Base-by-base conservation (phyloP, 2,113 vertebrate genomes). In the Bufo gargarizans region DNA sequence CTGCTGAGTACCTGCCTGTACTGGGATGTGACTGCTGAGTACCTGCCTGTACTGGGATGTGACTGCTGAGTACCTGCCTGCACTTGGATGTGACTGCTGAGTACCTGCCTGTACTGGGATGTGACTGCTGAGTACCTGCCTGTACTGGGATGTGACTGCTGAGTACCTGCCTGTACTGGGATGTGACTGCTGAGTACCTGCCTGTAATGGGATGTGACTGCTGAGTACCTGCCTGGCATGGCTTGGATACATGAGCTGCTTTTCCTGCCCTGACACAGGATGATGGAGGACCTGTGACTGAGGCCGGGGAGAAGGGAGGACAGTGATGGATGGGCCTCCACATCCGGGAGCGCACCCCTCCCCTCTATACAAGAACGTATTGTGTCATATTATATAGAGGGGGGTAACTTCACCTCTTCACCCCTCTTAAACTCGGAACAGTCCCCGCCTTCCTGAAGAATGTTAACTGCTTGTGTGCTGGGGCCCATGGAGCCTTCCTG, bases 371-470 rank as follows among this genome's bases (percentile, higher is more conserved):
- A n/a, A 53, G 47, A 47, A 6, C 12, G 3, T 7, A 22, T 55
- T 69, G 47, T 69, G 17, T 55, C 59, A 49, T 45, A 14, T n/a
- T 72, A 13, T 16, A 65, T 71, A 9, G 65, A 67, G n/a, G 50
- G 65, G 65, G 50, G 16, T 56, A 63, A 17, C 5, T 0, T 86
- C 58, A 47, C 71, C 85, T 83, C 86, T 81, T 89, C 61, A 74
- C 2, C 81, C 77, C 43, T 7, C 81, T 87, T 88, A 87, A 90
- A 84, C 80, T 84, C 58, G 89, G 53, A 71, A 71, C 89, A 55
- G 13, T 19, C 20, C 13, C 74, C 45, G 3, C 49, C 71, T 72
- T 14, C 17, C 63, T 20, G 45, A 76, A 47, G 16, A 82, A 61
- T 61, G 16, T 59, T 47, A 82, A 82, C 80, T 3, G 4, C 58